Conservation (phyloP, 37 sponge, comb jelly and placozoan genomes). For the Petrosia ficiformis region DNA sequence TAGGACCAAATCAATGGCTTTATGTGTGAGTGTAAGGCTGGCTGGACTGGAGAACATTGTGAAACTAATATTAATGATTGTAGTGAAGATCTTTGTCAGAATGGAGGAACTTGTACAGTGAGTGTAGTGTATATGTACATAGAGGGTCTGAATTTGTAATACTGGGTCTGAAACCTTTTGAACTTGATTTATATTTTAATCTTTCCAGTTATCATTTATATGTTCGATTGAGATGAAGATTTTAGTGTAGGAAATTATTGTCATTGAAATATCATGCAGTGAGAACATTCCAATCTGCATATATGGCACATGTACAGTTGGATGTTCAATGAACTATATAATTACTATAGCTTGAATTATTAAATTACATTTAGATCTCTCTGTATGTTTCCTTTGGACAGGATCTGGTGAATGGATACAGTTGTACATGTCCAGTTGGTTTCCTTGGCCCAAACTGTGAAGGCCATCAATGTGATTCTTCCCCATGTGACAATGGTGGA, state of each 20-base stretch:
- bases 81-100: not conserved
- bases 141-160: no score
- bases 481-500: not conserved
- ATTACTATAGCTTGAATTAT: no score
- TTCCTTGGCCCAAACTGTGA: not conserved
- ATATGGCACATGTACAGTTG: no score
- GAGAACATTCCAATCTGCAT: no score
- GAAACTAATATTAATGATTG: conserved; percentile 8
- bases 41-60: not conserved
- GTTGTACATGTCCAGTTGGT: conserved; percentile 5
- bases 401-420: conserved; percentile 15
- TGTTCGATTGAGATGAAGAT: no score
- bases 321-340: no score
- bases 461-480: conserved; percentile 4
- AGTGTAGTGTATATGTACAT: not conserved
- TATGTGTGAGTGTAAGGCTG: not conserved
- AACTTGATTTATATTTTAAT: no score
- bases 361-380: no score
- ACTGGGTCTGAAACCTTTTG: no score
- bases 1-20: conserved; percentile 1
- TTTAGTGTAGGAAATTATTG: no score
- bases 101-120: not conserved
- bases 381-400: not conserved
- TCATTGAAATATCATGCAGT: no score
- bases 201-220: no score